Percentiles rank a stretch among this genome's conserved stretches.
These are phyloP conservation scores for Aselliscus stoliczkanus DNA, from an alignment of 2,797 vertebrate species.

Conservation along the genomic window DNA sequence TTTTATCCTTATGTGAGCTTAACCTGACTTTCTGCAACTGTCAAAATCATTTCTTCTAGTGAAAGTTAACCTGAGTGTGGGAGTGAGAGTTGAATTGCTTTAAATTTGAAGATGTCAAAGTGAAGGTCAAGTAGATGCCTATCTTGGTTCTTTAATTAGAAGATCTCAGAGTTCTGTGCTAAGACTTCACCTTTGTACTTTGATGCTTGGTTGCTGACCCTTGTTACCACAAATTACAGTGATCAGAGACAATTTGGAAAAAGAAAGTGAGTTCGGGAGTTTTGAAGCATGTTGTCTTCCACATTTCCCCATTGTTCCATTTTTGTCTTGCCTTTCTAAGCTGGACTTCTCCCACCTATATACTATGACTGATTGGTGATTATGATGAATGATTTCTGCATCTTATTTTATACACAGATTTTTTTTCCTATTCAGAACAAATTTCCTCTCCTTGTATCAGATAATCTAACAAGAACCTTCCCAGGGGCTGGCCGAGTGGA, in stretches of 20 bases:
- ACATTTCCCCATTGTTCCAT: background rate
- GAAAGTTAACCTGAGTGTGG: constrained; percentile 58
- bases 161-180: constrained; percentile 16
- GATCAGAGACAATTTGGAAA: constrained; percentile 4
- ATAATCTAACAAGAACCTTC: background rate
- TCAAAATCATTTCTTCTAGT: constrained; percentile 55
- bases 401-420: background rate
- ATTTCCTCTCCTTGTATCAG: background rate
- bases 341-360: background rate
- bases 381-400: background rate
- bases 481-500: too few relatives aligned
- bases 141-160: constrained; percentile 57
- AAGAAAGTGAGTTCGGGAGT: background rate
- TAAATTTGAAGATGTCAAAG: constrained; percentile 58
- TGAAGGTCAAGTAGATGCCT: constrained; percentile 43
- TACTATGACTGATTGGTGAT: background rate
- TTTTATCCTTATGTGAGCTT: constrained; percentile 34
- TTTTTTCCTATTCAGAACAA: background rate
- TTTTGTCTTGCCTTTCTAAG: background rate
- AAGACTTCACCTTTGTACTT: constrained; percentile 25
- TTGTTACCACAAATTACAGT: background rate
- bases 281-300: background rate
- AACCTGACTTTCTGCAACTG: constrained; percentile 52
- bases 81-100: constrained; percentile 55
- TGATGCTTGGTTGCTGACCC: constrained; percentile 19